Evolutionary conservation across 2,888 invertebrate species (phyloP).

Genomic region (Cheilosia urbana): DNA sequence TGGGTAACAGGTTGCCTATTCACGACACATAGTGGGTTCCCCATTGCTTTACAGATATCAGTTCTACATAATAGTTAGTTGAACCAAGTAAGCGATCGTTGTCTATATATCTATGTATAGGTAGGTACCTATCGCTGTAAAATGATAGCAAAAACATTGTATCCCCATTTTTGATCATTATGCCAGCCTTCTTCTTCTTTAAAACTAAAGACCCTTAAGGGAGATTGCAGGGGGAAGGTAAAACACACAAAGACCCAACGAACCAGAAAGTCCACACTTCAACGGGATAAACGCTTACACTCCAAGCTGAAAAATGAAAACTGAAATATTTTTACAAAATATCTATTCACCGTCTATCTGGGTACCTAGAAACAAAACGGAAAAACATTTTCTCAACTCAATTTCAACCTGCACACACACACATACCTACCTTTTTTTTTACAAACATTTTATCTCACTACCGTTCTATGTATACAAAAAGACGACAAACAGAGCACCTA

Average conservation of each 20-base stretch:
- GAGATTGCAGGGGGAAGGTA: neutral
- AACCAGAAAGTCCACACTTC: slow-evolving; percentile 63
- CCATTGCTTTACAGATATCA: too few species aligned
- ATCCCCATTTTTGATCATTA: neutral
- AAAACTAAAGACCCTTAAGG: neutral
- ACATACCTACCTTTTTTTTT: neutral
- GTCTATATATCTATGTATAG: too few species aligned
- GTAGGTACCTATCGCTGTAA: too few species aligned
- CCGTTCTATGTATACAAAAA: slow-evolving; percentile 18
- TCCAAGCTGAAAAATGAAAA: slow-evolving; percentile 35
- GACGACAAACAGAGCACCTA: slow-evolving; percentile 40
- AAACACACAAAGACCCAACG: slow-evolving; percentile 16
- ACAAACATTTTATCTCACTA: slow-evolving; percentile 23
- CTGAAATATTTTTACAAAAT: slow-evolving; percentile 1
- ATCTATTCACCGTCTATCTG: slow-evolving; percentile 14
- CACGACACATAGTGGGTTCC: too few species aligned
- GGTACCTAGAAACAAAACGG: neutral
- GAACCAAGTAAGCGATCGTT: too few species aligned
- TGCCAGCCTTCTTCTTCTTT: neutral
- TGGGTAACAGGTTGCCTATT: too few species aligned
- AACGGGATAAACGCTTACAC: slow-evolving; percentile 60
- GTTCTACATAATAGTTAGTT: too few species aligned
- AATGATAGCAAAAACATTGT: too few species aligned
- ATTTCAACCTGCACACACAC: slow-evolving; percentile 19
- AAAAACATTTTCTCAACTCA: slow-evolving; percentile 30